Evolutionary conservation across 2,888 invertebrate genomes (phyloP).

Genomic region (Mythimna albipuncta): DNA sequence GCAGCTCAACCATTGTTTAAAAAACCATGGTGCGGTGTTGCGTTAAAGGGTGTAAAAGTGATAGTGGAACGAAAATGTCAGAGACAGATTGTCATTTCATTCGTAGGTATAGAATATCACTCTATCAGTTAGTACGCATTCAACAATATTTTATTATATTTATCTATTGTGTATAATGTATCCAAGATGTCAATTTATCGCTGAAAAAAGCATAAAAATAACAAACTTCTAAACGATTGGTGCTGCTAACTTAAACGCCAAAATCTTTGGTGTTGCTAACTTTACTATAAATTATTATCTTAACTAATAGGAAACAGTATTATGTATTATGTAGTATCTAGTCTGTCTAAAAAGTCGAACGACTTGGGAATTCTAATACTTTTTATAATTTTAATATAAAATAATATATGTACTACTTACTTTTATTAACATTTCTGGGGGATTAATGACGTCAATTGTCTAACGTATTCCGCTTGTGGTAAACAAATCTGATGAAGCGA

Average conservation of each 20-base stretch:
- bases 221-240: conserved; percentile 4
- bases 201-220: not conserved
- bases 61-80: not conserved
- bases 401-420: too few relatives aligned
- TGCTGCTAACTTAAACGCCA: too few relatives aligned
- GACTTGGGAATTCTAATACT: too few relatives aligned
- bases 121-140: not conserved
- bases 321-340: not conserved
- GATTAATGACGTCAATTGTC: too few relatives aligned
- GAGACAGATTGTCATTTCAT: not conserved
- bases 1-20: not conserved
- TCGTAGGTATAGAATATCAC: not conserved
- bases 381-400: too few relatives aligned
- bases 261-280: too few relatives aligned
- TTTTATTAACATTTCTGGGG: too few relatives aligned
- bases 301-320: not conserved
- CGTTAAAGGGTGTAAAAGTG: not conserved
- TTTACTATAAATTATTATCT: not conserved
- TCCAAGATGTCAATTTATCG: not conserved
- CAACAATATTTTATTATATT: not conserved
- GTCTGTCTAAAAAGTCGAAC: not conserved
- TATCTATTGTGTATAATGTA: not conserved
- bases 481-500: too few relatives aligned
- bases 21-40: not conserved
- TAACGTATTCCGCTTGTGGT: too few relatives aligned